Percentiles rank a stretch among this genome's conserved stretches.
Evolutionary conservation across 2,113 vertebrate genomes (phyloP).

Genomic region (Gnathonemus longibarbis): DNA sequence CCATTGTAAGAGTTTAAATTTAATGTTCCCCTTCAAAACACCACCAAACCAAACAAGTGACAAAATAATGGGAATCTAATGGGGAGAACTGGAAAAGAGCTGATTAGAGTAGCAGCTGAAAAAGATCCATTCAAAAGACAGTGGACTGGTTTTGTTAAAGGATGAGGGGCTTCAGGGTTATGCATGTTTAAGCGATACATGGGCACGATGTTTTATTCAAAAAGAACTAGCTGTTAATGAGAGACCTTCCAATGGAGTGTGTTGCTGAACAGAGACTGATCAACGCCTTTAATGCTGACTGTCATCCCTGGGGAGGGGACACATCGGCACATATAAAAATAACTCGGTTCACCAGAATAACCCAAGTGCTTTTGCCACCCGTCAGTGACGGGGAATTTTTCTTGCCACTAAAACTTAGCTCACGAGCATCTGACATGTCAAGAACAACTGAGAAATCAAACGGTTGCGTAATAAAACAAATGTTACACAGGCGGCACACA

Average conservation of each 20-base stretch:
- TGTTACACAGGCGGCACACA: neutral
- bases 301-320: neutral
- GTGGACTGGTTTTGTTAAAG: neutral
- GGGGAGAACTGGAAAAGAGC: neutral
- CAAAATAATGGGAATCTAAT: neutral
- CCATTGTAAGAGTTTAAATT: neutral
- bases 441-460: constrained; percentile 1
- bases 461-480: neutral
- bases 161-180: neutral
- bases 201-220: neutral
- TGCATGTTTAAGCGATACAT: neutral
- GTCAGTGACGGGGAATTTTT: constrained; percentile 5
- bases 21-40: constrained; percentile 2
- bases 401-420: neutral
- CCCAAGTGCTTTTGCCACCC: neutral
- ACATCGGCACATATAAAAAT: neutral
- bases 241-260: neutral
- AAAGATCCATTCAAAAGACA: neutral
- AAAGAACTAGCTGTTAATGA: neutral
- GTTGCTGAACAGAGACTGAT: neutral
- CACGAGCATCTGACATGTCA: neutral
- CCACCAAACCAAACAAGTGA: neutral
- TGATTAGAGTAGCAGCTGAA: neutral
- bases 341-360: constrained; percentile 14
- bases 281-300: neutral